phyloP scores from a whole-genome alignment of 2,888 invertebrate genomes.

The Merodon equestris region DNA sequence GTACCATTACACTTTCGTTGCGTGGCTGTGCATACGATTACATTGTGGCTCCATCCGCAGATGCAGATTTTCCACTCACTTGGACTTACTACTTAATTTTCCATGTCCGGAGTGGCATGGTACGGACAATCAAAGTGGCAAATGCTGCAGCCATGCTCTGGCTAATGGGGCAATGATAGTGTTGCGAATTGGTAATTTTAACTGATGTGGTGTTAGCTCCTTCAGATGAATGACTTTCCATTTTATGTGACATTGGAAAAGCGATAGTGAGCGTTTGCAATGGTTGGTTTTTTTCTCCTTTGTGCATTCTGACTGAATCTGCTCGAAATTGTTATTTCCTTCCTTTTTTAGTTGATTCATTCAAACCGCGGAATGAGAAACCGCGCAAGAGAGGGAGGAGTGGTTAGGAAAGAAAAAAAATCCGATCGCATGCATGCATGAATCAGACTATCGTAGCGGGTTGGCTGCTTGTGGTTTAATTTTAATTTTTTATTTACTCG shows the following conservation, averaged over 20 bases:
- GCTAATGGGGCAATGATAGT: slow-evolving; percentile 58
- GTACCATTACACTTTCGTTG: slow-evolving; percentile 3
- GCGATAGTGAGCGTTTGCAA: slow-evolving; percentile 51
- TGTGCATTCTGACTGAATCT: slow-evolving; percentile 60
- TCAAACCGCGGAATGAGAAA: background rate
- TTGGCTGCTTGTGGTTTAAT: slow-evolving; percentile 38
- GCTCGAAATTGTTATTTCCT: slow-evolving; percentile 15
- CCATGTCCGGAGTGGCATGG: slow-evolving; percentile 42
- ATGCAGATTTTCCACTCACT: slow-evolving; percentile 63
- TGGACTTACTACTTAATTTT: slow-evolving; percentile 58
- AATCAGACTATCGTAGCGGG: background rate
- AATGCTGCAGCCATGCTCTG: slow-evolving; percentile 45
- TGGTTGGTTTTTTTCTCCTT: slow-evolving; percentile 55
- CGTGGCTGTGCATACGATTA: too few species aligned
- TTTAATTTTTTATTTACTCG: slow-evolving; percentile 32
- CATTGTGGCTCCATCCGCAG: slow-evolving; percentile 40
- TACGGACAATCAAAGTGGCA: background rate
- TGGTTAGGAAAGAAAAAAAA: too few species aligned
- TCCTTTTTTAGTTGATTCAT: background rate
- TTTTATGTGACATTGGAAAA: slow-evolving; percentile 73
- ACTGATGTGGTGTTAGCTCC: slow-evolving; percentile 63
- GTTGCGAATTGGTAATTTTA: slow-evolving; percentile 64
- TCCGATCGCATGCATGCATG: slow-evolving; percentile 25
- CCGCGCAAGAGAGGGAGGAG: too few species aligned
- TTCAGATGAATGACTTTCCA: slow-evolving; percentile 74